Base-by-base conservation (phyloP, 2,888 invertebrate species). In the Patella ulyssiponensis region DNA sequence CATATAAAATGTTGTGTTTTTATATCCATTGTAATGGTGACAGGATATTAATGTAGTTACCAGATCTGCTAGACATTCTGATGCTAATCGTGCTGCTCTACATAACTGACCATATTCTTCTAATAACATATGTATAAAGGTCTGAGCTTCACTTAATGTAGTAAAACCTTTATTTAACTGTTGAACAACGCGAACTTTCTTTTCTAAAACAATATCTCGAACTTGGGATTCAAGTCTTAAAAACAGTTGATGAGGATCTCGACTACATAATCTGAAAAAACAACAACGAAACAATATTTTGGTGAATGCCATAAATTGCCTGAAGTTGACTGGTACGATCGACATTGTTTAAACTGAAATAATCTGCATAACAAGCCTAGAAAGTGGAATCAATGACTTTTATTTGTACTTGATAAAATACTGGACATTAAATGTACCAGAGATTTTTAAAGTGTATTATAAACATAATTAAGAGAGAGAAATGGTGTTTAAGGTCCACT, bases 161-260 rank as follows among this genome's bases (percentile, higher is more conserved):
- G 93, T 92, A 86, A 91, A 91, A 75, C 93, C 93, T 54, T 88
- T 86, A 69, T 93, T 92, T 69, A 94, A 87, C 83, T 93, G 92
- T 85, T 93, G 92, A 81, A 94, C 90, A 80, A 94, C 92, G 80
- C 92, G 92, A 86, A 94, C 93, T 88, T 94, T 94, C 83, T 94
- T 93, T 89, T 94, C 94, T 83, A 94, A 93, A 79, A 94, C 94
- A 91, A 94, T 94, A 88, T 94, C 94, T 84, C 94, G 93, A 51
- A 94, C 93, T 87, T 94, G 93, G 77, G 94, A 93, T 86, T 94
- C 94, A 82, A 95, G 90, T 86, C 94, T 93, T 88, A 94, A 92
- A 87, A 94, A 94, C 80, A 95, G 91, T 88, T 94, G 94, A 89
- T 94, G 94, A 56, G 94, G 93, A 91, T 95, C 94, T 71, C 90